Percentiles rank a stretch among this genome's conserved stretches.
These are phyloP conservation scores for Pogoniulus pusillus DNA, from an alignment of 2,797 vertebrate genomes.

Conservation along the genomic window DNA sequence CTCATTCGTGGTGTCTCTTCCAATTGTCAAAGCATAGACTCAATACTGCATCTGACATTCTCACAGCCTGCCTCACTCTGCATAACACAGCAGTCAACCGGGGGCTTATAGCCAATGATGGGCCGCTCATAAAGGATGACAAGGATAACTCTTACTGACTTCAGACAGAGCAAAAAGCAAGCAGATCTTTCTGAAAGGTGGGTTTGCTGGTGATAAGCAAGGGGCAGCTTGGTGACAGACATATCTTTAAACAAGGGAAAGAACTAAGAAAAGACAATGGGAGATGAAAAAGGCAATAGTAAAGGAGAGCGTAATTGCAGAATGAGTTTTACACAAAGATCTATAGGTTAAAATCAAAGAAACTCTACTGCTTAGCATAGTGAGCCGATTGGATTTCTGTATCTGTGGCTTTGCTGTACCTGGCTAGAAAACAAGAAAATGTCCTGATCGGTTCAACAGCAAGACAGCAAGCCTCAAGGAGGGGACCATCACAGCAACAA, in stretches of 20 bases:
- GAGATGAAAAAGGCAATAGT: accelerated
- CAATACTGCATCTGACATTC: constrained; percentile 15
- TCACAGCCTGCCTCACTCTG: constrained; percentile 18
- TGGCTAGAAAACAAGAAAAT: neutral
- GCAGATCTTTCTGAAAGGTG: constrained; percentile 30
- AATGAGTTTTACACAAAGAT: neutral
- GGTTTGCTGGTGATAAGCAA: constrained; percentile 10
- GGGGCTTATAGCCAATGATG: constrained; percentile 44
- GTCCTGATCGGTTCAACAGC: neutral
- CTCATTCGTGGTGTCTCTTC: constrained; percentile 43
- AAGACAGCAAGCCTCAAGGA: neutral
- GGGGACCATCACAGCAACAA: constrained; percentile 13
- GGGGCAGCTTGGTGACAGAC: constrained; percentile 1
- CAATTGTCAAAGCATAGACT: constrained; percentile 53
- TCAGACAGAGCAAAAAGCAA: constrained; percentile 14
- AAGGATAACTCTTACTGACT: constrained; percentile 43
- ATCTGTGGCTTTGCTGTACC: neutral
- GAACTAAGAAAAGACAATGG: neutral
- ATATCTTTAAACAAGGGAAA: neutral
- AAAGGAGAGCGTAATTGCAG: neutral
- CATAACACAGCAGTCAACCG: constrained; percentile 34
- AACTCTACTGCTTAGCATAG: neutral
- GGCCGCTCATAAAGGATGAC: constrained; percentile 43
- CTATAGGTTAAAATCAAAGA: neutral
- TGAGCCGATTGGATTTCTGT: neutral